These are phyloP conservation scores for Helogale parvula DNA, from an alignment of 2,113 vertebrate genomes.

Conservation along the genomic window DNA sequence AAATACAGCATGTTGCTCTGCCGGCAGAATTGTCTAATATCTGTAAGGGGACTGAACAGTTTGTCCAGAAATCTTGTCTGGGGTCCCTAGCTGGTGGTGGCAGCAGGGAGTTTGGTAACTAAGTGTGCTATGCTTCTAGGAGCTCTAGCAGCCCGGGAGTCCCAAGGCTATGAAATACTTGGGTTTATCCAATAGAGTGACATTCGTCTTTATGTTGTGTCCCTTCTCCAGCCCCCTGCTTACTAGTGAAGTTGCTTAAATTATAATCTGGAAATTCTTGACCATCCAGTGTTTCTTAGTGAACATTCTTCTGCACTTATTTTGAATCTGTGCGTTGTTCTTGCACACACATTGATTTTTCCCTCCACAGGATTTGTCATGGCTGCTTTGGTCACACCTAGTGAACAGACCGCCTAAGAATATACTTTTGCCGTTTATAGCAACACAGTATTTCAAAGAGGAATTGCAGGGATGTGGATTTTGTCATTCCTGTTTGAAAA, in stretches of 20 bases:
- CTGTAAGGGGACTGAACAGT: conserved; percentile 52
- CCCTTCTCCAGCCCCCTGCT: background rate
- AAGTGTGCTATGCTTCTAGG: background rate
- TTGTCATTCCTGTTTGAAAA: conserved; percentile 28
- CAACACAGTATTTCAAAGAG: background rate
- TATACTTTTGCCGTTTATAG: background rate
- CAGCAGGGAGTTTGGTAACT: conserved; percentile 48
- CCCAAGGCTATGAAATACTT: background rate
- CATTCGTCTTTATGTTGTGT: background rate
- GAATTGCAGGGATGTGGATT: background rate
- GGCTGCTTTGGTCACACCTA: background rate
- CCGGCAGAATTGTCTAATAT: conserved; percentile 34
- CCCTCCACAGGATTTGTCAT: background rate
- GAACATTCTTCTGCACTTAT: background rate
- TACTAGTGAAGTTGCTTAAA: background rate
- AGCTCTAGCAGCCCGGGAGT: background rate
- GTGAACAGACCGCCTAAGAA: background rate
- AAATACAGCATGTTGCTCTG: conserved; percentile 34
- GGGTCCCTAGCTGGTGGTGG: conserved; percentile 48
- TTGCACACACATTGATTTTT: background rate
- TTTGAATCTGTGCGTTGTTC: conserved; percentile 11
- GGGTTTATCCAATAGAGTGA: background rate
- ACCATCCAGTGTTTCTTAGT: background rate
- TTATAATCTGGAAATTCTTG: background rate
- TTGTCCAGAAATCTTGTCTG: conserved; percentile 50